Conservation (phyloP, 2,888 invertebrate genomes). For the Dastarcus helophoroides region DNA sequence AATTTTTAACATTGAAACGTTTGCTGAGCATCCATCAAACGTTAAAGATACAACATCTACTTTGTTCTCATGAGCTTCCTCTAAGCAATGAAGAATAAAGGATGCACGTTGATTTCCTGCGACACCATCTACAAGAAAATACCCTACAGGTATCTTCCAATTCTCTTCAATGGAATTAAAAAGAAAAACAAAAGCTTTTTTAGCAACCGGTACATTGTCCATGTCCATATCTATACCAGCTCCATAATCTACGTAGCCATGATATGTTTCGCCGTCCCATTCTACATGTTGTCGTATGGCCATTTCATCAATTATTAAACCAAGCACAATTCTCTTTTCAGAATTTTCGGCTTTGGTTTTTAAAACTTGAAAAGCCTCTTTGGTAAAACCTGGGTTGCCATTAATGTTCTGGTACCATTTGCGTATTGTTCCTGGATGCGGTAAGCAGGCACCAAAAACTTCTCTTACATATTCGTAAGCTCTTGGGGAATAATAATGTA, state of each 20-base stretch:
- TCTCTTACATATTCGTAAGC: constrained; percentile 20
- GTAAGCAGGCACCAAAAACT: constrained; percentile 17
- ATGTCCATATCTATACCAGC: constrained; percentile 5
- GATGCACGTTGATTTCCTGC: constrained; percentile 16
- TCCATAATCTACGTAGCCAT: constrained; percentile 4
- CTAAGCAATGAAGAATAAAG: constrained; percentile 3
- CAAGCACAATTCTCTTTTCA: neutral
- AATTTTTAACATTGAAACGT: constrained; percentile 4
- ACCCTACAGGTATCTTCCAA: constrained; percentile 27
- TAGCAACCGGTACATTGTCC: too few relatives aligned
- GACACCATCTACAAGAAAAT: constrained; percentile 23
- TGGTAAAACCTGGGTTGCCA: constrained; percentile 21
- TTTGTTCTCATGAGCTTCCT: constrained; percentile 5
- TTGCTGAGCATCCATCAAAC: constrained; percentile 11
- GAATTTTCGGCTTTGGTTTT: constrained; percentile 9
- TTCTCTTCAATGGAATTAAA: constrained; percentile 19
- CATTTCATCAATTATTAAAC: constrained; percentile 1
- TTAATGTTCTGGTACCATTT: constrained; percentile 20
- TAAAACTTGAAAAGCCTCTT: constrained; percentile 17
- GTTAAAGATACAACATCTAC: constrained; percentile 8
- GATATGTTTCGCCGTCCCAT: neutral
- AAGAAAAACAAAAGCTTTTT: constrained; percentile 21
- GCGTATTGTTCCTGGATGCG: constrained; percentile 19
- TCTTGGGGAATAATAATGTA: constrained; percentile 19
- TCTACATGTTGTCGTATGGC: neutral